A percentile compares a stretch with the other conserved stretches of the same genome.
Evolutionary conservation across 2,888 invertebrate genomes (phyloP).

Genomic region (Incurvaria masculella): DNA sequence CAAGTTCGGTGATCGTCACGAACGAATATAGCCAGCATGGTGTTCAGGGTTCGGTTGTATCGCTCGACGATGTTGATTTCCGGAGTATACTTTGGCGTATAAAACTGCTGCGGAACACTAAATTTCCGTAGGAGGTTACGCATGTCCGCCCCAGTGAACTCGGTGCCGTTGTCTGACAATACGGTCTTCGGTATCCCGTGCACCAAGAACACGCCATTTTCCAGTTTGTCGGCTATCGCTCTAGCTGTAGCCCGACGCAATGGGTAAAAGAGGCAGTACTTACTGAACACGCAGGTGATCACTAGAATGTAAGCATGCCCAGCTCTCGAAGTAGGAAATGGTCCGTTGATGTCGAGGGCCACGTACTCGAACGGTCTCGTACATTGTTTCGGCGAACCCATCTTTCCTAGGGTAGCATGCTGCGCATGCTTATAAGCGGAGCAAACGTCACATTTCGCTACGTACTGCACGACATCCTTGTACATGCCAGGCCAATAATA

Average conservation of each 20-base stretch:
- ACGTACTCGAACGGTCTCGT: slow-evolving; percentile 17
- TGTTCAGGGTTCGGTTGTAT: no score
- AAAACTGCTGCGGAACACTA: slow-evolving; percentile 8
- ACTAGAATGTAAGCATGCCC: not conserved
- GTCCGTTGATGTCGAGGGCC: slow-evolving; percentile 14
- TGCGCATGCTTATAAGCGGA: slow-evolving; percentile 10
- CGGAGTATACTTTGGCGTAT: no score
- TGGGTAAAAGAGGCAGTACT: not conserved
- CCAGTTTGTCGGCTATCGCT: not conserved
- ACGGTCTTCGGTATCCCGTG: not conserved
- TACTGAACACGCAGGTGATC: not conserved
- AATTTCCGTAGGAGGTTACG: slow-evolving; percentile 5
- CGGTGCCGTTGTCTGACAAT: slow-evolving; percentile 7
- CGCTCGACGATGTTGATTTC: no score
- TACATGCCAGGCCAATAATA: slow-evolving; percentile 18
- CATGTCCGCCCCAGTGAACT: slow-evolving; percentile 6
- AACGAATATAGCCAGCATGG: no score
- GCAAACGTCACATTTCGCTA: slow-evolving; percentile 12
- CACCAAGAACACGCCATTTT: not conserved
- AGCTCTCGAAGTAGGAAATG: not conserved
- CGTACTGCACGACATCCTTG: slow-evolving; percentile 11
- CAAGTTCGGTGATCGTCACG: no score
- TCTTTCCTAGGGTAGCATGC: slow-evolving; percentile 13
- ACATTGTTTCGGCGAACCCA: slow-evolving; percentile 17
- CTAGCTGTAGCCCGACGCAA: not conserved